Evolutionary conservation across 2,888 invertebrate species (phyloP).

Genomic region (Caenorhabditis panamensis): DNA sequence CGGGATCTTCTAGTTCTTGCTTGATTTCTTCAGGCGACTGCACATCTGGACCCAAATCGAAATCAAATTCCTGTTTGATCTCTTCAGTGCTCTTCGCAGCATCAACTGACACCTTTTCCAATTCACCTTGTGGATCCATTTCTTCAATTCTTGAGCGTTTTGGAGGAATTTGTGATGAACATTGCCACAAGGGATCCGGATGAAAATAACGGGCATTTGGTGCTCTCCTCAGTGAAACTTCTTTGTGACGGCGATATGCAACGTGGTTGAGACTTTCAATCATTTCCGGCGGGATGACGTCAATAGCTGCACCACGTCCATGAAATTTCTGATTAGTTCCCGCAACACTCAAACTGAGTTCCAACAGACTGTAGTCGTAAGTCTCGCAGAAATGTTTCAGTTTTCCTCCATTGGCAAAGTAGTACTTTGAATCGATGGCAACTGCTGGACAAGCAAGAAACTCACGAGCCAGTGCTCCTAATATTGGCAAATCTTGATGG

Average conservation of each 20-base stretch:
- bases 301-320: neutral
- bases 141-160: no score
- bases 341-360: conserved; percentile 16
- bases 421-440: conserved; percentile 15
- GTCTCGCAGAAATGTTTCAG: conserved; percentile 13
- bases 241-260: neutral
- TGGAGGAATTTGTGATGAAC: no score
- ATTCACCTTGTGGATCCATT: no score
- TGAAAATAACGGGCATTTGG: neutral
- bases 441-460: conserved; percentile 47
- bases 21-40: no score
- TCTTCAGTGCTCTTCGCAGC: no score
- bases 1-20: no score
- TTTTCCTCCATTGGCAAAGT: conserved; percentile 36
- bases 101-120: no score
- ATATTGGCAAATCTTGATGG: conserved; percentile 5
- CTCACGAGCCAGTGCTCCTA: conserved; percentile 32
- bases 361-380: conserved; percentile 1
- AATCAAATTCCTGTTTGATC: no score
- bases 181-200: conserved; percentile 8
- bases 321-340: conserved; percentile 24
- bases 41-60: no score
- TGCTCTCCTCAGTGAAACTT: neutral
- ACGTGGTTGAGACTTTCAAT: conserved; percentile 14
- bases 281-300: neutral